Base-by-base conservation (phyloP, 2,888 invertebrate species). In the Hemaris fuciformis region DNA sequence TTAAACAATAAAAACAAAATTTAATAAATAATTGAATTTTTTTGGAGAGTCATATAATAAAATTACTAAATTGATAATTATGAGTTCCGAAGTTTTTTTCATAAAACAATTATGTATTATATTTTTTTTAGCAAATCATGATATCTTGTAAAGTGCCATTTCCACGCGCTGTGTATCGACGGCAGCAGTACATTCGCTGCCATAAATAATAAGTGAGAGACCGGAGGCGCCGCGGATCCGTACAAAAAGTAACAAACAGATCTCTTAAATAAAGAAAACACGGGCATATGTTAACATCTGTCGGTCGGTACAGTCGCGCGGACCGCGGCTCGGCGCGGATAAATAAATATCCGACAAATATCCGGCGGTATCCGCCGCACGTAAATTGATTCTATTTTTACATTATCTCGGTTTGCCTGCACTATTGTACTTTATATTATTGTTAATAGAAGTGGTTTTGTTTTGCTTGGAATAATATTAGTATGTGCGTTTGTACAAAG, bases 251-350 rank as follows among this genome's bases (percentile, higher is more conserved):
- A 90, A 91, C 90, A 89, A 89, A 90, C 90, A 89, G 84, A 87
- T 87, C 89, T 85, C 87, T 89, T 91, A 91, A 92, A 92, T 91
- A 91, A 91, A 91, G 91, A 91, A 91, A 91, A 89, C 91, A 90
- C 83, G 80, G 84, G 87, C 91, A 85, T 91, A 89, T 91, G 91
- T 89, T 91, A 86, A 85, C 91, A 92, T 88, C 91, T 92, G 91
- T 86, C 81, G 82, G 81, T 77, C 70, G 72, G 86, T 83, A 84
- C 83, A 78, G 75, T 68, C 72, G 75, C 70, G 76, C 66, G 70
- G 72, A 76, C 75, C 74, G 66, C 69, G 38, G 53, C 56, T 59
- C 42, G 42, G 59, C 57, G 57, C 60, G 63, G 66, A 70, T 73
- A 78, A 77, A 80, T 72, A 81, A 82, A 82, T 77, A 78, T 67